A percentile compares a stretch with the other conserved stretches of the same genome.
phyloP scores from a whole-genome alignment of 1,140 invertebrate genomes.

The Harlomillsia oculata region DNA sequence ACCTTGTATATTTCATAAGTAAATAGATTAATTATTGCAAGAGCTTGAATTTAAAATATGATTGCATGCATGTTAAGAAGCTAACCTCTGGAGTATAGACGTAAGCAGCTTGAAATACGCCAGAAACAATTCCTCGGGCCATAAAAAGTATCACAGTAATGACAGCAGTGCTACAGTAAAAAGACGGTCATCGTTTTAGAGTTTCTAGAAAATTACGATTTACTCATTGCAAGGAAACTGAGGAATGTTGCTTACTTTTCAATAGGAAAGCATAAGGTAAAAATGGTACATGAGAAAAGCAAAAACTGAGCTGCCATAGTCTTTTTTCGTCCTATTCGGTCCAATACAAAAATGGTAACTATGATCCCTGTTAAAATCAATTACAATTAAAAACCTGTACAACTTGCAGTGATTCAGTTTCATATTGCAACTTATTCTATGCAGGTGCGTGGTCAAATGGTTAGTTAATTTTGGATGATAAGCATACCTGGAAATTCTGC shows the following conservation, averaged over 20 bases:
- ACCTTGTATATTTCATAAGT: conserved; percentile 42
- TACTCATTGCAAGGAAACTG: conserved; percentile 19
- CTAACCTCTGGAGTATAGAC: conserved; percentile 91
- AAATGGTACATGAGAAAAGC: conserved; percentile 70
- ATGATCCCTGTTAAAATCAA: conserved; percentile 60
- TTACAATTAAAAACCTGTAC: neutral
- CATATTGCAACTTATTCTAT: no score
- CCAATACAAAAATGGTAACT: conserved; percentile 82
- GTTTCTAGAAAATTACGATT: neutral
- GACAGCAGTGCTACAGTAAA: conserved; percentile 55
- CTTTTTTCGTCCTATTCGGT: conserved; percentile 77
- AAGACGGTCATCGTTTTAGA: neutral
- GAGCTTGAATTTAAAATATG: no score
- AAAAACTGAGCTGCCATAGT: conserved; percentile 92
- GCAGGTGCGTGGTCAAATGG: no score
- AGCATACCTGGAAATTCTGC: conserved; percentile 83
- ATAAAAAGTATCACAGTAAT: conserved; percentile 78
- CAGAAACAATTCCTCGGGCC: conserved; percentile 82
- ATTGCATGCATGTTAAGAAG: no score
- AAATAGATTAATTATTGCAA: neutral
- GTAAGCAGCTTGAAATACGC: conserved; percentile 88
- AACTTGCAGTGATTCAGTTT: neutral
- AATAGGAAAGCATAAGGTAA: conserved; percentile 65
- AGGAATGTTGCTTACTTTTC: conserved; percentile 54
- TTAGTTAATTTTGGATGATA: conserved; percentile 1